Conservation (phyloP, 2,888 invertebrate genomes). For the Lepetodrilus schrolli region DNA sequence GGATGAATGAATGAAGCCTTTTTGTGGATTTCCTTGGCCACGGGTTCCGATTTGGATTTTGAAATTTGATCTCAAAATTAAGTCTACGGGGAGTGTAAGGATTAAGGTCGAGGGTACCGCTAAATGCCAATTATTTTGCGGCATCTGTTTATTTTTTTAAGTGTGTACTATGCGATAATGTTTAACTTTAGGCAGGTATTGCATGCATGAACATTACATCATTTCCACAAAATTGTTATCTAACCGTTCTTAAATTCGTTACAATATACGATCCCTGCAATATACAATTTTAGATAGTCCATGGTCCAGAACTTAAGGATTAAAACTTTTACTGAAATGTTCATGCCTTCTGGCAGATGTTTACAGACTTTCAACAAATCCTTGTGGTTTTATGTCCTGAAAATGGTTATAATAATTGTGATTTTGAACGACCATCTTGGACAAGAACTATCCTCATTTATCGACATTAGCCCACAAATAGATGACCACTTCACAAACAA, state of each 20-base stretch:
- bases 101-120: neutral
- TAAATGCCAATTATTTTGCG: slow-evolving; percentile 4
- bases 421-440: neutral
- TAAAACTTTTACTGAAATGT: too few species aligned
- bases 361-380: neutral
- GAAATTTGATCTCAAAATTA: neutral
- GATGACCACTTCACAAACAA: slow-evolving; percentile 3
- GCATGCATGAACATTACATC: too few species aligned
- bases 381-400: neutral
- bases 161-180: too few species aligned
- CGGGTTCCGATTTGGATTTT: neutral
- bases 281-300: too few species aligned
- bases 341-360: slow-evolving; percentile 5
- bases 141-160: slow-evolving; percentile 7
- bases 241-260: too few species aligned
- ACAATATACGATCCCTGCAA: too few species aligned
- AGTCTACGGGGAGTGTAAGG: neutral
- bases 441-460: neutral
- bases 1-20: neutral
- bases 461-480: neutral
- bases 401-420: neutral
- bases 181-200: too few species aligned
- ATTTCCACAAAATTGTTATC: too few species aligned
- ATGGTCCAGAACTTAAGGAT: too few species aligned
- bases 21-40: neutral